phyloP scores from a whole-genome alignment of 2,888 invertebrate genomes.

The Polydrusus tereticollis region DNA sequence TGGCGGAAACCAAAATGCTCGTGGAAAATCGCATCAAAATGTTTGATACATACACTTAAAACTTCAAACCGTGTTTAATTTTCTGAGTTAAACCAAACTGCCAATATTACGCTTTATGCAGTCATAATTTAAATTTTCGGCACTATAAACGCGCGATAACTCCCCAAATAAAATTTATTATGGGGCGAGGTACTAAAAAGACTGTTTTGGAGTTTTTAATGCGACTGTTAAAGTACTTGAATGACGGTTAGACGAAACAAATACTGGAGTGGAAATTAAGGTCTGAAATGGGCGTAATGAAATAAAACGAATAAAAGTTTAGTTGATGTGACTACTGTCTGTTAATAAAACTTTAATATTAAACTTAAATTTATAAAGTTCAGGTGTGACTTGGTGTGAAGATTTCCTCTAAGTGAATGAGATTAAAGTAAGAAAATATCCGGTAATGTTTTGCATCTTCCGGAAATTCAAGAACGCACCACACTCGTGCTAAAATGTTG shows the following conservation, averaged over 20 bases:
- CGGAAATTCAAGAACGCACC: too few species aligned
- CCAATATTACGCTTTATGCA: neutral
- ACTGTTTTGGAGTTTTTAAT: constrained; percentile 36
- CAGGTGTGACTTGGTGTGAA: neutral
- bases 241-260: constrained; percentile 39
- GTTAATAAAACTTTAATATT: constrained; percentile 13
- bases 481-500: too few species aligned
- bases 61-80: too few species aligned
- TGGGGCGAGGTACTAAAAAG: constrained; percentile 29
- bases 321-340: neutral
- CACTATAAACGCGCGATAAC: constrained; percentile 8
- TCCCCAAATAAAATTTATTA: constrained; percentile 31
- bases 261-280: constrained; percentile 37
- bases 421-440: too few species aligned
- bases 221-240: constrained; percentile 31
- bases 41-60: too few species aligned
- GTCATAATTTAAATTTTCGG: neutral
- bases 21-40: too few species aligned
- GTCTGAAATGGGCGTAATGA: constrained; percentile 20
- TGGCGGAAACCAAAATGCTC: too few species aligned
- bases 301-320: constrained; percentile 22
- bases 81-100: too few species aligned
- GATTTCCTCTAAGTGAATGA: too few species aligned
- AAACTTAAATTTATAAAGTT: neutral
- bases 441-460: too few species aligned